Base-by-base conservation (phyloP, 2,113 vertebrate species). In the Oncorhynchus nerka region DNA sequence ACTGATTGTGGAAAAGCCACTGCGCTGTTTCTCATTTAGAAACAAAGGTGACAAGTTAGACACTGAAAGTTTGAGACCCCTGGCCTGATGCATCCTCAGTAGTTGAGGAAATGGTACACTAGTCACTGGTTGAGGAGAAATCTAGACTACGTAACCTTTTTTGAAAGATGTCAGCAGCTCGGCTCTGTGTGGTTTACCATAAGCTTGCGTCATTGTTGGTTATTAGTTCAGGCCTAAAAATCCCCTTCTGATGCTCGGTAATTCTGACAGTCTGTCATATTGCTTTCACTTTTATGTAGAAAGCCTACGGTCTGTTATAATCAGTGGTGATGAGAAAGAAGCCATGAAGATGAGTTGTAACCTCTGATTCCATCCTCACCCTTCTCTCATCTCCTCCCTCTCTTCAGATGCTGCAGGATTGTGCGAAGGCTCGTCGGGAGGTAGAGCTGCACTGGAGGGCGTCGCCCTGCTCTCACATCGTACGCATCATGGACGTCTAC, bases 401-500 rank as follows among this genome's bases (percentile, higher is more conserved):
- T 5, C 45, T 3, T 30, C 79, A 87, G 95, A 94, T 96, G 86
- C 89, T 96, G 74, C 94, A 94, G 0, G 95, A 96, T 77, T 94
- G 85, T 70, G 92, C 93, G 28, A 96, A 96, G 84, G 94, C 95
- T 51, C 93, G 95, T 30, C 93, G 94, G 79, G 95, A 96, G 24
- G 95, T 96, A 2, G 95, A 96, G 2, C 93, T 95, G 78, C 95
- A 96, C 70, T 95, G 94, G 93, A 84, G 93, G 83, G 95, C 94
- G 2, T 96, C 95, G 0, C 90, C 90, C 0, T 94, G 95, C 68
- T 93, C 93, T 4, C 93, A 94, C 85, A 94, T 96, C 4, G 95
- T 96, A 51, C 87, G 89, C 4, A 93, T 96, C 70, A 87, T 94
- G 80, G 94, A 96, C 45, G 93, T 96, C 39, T 96, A 95, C 57